Percentiles rank a stretch among this genome's conserved stretches.
Evolutionary conservation across 1,140 invertebrate species (phyloP).

Genomic region (Papilio dardanus): DNA sequence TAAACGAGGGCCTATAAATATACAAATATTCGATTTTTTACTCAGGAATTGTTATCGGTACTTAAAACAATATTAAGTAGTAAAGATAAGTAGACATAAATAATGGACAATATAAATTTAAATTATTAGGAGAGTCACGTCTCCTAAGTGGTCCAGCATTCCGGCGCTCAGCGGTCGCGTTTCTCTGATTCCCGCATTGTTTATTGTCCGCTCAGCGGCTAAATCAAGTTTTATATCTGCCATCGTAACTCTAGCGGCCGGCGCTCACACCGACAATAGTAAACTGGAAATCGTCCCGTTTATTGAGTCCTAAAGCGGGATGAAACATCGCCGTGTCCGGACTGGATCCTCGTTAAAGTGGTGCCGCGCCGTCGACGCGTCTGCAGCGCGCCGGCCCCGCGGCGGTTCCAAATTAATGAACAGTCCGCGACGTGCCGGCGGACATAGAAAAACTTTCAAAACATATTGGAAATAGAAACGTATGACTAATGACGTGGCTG

Average conservation of each 20-base stretch:
- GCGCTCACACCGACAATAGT: constrained; percentile 12
- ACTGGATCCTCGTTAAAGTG: constrained; percentile 12
- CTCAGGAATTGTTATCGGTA: neutral
- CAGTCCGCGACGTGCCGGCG: constrained; percentile 46
- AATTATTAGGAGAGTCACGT: constrained; percentile 7
- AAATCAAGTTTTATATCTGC: constrained; percentile 26
- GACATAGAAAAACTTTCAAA: constrained; percentile 63
- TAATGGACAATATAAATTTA: constrained; percentile 6
- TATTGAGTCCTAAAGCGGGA: constrained; percentile 24
- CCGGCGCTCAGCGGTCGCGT: neutral
- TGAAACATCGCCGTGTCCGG: constrained; percentile 4
- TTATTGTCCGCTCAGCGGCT: constrained; percentile 7
- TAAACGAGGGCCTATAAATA: neutral
- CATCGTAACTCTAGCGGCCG: constrained; percentile 21
- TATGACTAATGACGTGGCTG: constrained; percentile 66
- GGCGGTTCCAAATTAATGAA: constrained; percentile 71
- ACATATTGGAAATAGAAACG: constrained; percentile 67
- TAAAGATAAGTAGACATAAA: neutral
- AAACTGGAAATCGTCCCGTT: constrained; percentile 22
- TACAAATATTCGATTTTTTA: neutral
- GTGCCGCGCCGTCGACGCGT: neutral
- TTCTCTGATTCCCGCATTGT: constrained; percentile 18
- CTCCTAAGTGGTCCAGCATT: neutral
- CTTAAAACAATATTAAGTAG: neutral
- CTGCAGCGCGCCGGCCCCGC: neutral